Base-by-base conservation (phyloP, 2,797 vertebrate genomes). In the Lepidocolaptes lacrymiger region DNA sequence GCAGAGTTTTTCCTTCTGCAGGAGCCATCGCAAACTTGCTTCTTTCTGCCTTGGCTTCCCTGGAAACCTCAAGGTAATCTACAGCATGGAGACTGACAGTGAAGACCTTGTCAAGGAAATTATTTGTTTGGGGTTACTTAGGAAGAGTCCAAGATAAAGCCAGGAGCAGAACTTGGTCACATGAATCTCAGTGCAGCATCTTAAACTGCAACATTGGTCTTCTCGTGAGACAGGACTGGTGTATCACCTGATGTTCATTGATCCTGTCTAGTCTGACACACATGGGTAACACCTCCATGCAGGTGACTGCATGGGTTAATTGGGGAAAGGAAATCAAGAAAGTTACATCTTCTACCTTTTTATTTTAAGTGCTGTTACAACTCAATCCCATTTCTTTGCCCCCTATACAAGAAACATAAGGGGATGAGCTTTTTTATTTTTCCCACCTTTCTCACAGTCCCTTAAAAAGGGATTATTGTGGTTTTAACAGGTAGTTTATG, bases 401-500 rank as follows among this genome's bases (percentile, higher is more conserved):
- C 11, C 72, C 48, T 37, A 5, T 41, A 28, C 32, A 67, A 61
- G 68, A 87, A 85, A 52, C 23, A 56, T 14, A 41, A 83, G 36
- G 52, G 34, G 7, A 26, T 82, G 36, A 69, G 34, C 2, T 69
- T 68, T 59, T 82, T 62, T 8, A 37, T 41, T 7, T 43, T 24
- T 19, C 18, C 27, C n/a, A 67, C 23, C 30, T 68, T 64, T 43
- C 23, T 75, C 16, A 39, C 20, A 82, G 37, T 89, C 84, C 64
- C 37, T 87, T 84, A 37, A 79, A 86, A 87, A 84, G 67, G 41
- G 59, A 82, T 81, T 93, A 61, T 89, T 92, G 62, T 92, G 46
- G 8, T 43, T 93, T 91, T 89, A 80, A 78, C n/a, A 88, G 75
- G 46, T 83, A 91, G 68, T 79, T 94, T 88, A 92, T 88, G 79